phyloP scores from a whole-genome alignment of 2,888 invertebrate genomes.

The Lagria hirta region DNA sequence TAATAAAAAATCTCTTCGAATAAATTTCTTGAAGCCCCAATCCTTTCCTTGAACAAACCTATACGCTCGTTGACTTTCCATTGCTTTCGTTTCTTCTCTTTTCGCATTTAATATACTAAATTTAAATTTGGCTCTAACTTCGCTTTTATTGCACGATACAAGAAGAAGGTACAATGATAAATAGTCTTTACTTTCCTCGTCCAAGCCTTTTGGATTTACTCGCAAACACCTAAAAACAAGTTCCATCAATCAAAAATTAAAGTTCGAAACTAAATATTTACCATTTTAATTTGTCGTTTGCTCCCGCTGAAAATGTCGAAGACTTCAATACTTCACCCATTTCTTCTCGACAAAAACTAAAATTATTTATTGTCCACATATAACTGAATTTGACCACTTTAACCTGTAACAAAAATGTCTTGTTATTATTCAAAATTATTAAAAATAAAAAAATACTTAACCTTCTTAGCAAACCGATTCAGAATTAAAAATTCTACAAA shows the following conservation, averaged over 20 bases:
- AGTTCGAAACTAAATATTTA: conserved; percentile 48
- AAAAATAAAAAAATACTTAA: too few relatives aligned
- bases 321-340: conserved; percentile 99
- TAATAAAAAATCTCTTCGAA: conserved; percentile 95
- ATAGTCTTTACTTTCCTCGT: conserved; percentile 99
- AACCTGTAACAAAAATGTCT: conserved; percentile 78
- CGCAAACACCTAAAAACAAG: conserved; percentile 80
- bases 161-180: conserved; percentile 97
- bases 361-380: conserved; percentile 99
- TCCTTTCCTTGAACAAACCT: conserved; percentile 99
- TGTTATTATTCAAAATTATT: too few relatives aligned
- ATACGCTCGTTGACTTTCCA: conserved; percentile 96
- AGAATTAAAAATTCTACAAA: too few relatives aligned
- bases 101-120: conserved; percentile 99
- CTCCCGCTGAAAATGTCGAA: conserved; percentile 98
- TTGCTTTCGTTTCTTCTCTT: conserved; percentile 99
- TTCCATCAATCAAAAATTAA: conserved; percentile 1
- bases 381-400: conserved; percentile 99
- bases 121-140: conserved; percentile 99
- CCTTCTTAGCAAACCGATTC: too few relatives aligned
- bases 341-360: conserved; percentile 99
- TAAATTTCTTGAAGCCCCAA: conserved; percentile 99
- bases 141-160: conserved; percentile 99
- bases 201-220: conserved; percentile 99
- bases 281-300: conserved; percentile 99